phyloP scores from a whole-genome alignment of 2,113 vertebrate genomes.

The Entomyzon cyanotis region DNA sequence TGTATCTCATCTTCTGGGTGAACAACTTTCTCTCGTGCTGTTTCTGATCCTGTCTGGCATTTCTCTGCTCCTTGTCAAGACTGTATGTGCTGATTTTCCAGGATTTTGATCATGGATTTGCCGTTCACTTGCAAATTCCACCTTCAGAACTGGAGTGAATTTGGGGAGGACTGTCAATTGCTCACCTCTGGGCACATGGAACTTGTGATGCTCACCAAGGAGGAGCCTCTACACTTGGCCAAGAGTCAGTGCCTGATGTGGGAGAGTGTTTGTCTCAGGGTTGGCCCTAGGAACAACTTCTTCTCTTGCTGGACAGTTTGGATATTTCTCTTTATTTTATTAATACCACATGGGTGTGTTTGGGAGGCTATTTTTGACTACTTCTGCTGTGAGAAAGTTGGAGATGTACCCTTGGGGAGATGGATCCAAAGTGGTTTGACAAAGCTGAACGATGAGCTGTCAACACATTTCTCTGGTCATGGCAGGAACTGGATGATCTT shows the following conservation, averaged over 20 bases:
- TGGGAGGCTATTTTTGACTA: not conserved
- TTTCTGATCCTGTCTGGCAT: not conserved
- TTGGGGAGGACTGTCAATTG: not conserved
- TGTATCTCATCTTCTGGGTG: not conserved
- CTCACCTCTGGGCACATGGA: fast-evolving
- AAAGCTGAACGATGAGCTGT: not conserved
- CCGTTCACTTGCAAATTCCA: fast-evolving
- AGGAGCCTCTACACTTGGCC: not conserved
- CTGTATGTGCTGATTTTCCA: fast-evolving
- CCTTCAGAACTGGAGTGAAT: not conserved
- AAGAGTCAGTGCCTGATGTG: not conserved
- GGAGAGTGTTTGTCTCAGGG: not conserved
- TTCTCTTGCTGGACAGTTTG: not conserved
- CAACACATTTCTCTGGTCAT: not conserved
- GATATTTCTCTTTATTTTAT: not conserved
- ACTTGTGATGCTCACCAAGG: fast-evolving
- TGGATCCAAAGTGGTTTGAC: not conserved
- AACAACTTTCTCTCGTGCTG: not conserved
- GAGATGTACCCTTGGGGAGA: not conserved
- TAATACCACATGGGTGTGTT: fast-evolving
- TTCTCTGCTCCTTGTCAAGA: not conserved
- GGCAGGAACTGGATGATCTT: not conserved
- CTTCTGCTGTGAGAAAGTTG: not conserved
- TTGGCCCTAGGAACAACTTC: not conserved
- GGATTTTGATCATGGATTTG: not conserved